Conservation (phyloP, 2,797 vertebrate species). For the Enoplosus armatus region DNA sequence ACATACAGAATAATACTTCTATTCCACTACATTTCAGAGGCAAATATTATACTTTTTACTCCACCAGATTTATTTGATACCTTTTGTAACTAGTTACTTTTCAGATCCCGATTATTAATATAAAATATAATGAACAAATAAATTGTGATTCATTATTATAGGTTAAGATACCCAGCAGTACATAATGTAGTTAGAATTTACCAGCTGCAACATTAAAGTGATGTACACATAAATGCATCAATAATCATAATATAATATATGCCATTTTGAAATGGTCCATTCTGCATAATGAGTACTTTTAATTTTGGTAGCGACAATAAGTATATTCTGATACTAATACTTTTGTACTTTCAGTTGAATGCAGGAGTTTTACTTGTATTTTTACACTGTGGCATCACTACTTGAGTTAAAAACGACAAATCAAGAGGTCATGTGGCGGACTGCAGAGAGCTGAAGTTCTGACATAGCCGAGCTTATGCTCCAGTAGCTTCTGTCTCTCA, state of each 20-base stretch:
- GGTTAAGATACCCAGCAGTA: neutral
- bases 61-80: too few species aligned
- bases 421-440: too few species aligned
- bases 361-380: too few species aligned
- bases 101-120: neutral
- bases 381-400: too few species aligned
- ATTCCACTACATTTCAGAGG: neutral
- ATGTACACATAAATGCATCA: neutral
- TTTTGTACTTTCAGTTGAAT: too few species aligned
- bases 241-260: neutral
- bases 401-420: too few species aligned
- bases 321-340: neutral
- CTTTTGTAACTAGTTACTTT: neutral
- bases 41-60: neutral
- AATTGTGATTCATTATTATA: too few species aligned
- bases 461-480: too few species aligned
- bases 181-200: neutral
- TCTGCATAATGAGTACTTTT: neutral
- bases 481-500: too few species aligned
- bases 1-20: too few species aligned
- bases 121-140: too few species aligned
- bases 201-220: neutral
- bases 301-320: neutral
- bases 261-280: neutral
- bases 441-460: too few species aligned